Evolutionary conservation across 2,113 vertebrate genomes (phyloP).

Genomic region (Numida meleagris): DNA sequence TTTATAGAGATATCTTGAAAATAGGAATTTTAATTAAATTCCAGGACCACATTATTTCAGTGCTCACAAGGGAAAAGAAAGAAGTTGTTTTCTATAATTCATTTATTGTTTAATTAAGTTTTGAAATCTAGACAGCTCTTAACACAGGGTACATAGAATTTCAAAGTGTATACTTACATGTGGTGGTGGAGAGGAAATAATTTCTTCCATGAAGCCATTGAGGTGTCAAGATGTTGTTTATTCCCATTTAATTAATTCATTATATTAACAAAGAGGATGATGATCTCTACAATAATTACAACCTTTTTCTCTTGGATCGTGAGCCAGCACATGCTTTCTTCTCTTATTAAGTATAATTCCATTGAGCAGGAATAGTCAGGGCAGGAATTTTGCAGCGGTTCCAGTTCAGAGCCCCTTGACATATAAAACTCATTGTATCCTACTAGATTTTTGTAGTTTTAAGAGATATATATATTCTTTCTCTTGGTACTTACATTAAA

Average conservation of each 20-base stretch:
- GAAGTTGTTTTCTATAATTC: neutral
- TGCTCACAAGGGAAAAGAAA: neutral
- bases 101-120: neutral
- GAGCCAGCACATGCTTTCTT: neutral
- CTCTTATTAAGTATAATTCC: neutral
- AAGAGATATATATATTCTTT: neutral
- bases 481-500: neutral
- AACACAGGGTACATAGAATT: neutral
- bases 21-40: slow-evolving; percentile 33
- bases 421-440: neutral
- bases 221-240: neutral
- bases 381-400: neutral
- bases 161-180: neutral
- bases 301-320: neutral
- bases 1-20: neutral
- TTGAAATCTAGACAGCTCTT: neutral
- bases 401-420: neutral
- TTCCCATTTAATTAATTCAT: neutral
- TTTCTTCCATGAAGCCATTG: neutral
- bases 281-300: neutral
- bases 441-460: neutral
- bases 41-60: neutral
- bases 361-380: neutral
- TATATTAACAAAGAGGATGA: neutral
- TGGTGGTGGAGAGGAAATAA: neutral